Base-by-base conservation (phyloP, 2,888 invertebrate genomes). In the Allophyes oxyacanthae region DNA sequence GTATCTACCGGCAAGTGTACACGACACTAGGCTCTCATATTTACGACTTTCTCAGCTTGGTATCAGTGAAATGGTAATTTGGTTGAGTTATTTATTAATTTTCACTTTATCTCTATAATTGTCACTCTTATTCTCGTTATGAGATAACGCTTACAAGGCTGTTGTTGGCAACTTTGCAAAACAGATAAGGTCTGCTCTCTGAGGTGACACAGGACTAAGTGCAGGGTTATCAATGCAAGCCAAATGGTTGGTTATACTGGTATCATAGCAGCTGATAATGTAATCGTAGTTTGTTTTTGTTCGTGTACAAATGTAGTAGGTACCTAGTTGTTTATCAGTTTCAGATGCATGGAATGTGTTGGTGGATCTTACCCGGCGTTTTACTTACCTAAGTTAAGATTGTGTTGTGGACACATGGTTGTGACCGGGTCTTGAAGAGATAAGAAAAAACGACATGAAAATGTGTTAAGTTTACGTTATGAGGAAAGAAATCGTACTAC, bases 211-310 rank as follows among this genome's bases (percentile, higher is more conserved):
- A 64, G 70, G 78, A 67, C 43, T 84, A 80, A 84, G 85, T 87
- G 90, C 87, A 88, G 88, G 92, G 91, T 91, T 92, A 92, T 92
- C 92, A 59, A 48, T 73, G 80, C 77, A 80, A 82, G 80, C 84
- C 81, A 84, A 86, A 87, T 83, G 84, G 87, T 81, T 76, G 84
- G 81, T 82, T 77, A 82, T 81, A 79, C 79, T 67, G 68, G 65
- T 85, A 84, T 83, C 71, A 46, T 34, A 32, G 28, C 51, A 51
- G 44, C 58, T 58, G 86, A 88, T 89, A 89, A 50, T 74, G 81
- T 81, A 83, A 85, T 86, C 83, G 73, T 56, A 15, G 67, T 78
- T 76, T 83, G 77, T 83, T 84, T 82, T 80, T 77, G 65, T 75
- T 72, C 64, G 64, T 65, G 55, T 59, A 48, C 4, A 40, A 40